Evolutionary conservation across 2,797 vertebrate species (phyloP).

Genomic region (Lacerta viridis): DNA sequence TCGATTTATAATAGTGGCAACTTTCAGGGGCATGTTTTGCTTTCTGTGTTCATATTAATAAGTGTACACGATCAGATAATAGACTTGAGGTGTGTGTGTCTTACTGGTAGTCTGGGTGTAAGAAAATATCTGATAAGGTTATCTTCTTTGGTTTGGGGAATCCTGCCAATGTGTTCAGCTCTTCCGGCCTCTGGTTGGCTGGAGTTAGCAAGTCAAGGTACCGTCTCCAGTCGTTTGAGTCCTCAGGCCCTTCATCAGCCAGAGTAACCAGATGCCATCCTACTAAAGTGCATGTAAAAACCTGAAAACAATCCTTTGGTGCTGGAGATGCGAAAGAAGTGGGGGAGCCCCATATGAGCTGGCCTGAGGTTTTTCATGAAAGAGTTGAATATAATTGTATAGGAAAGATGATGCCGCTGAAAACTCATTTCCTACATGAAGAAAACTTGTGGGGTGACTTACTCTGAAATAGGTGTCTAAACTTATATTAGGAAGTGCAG

Average conservation of each 20-base stretch:
- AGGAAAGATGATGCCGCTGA: not conserved
- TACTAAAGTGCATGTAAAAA: not conserved
- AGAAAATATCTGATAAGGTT: not conserved
- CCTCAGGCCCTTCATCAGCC: not conserved
- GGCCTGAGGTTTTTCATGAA: not conserved
- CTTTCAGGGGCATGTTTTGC: not conserved
- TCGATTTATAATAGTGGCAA: not conserved
- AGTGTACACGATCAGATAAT: not conserved
- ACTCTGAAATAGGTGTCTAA: not conserved
- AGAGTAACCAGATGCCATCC: not conserved
- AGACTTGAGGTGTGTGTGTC: not conserved
- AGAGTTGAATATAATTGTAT: not conserved
- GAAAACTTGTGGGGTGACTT: not conserved
- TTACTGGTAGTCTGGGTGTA: not conserved
- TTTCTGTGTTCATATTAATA: not conserved
- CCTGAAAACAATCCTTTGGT: not conserved
- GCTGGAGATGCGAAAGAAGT: not conserved
- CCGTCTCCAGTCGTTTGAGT: not conserved
- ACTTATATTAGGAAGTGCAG: too few species aligned
- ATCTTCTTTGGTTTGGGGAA: not conserved
- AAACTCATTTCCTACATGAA: not conserved
- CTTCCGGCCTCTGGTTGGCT: not conserved
- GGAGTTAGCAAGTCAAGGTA: not conserved
- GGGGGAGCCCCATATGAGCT: too few species aligned
- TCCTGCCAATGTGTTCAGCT: not conserved